These are phyloP conservation scores for Phyllotreta striolata DNA, from an alignment of 2,888 invertebrate genomes.

Conservation along the genomic window DNA sequence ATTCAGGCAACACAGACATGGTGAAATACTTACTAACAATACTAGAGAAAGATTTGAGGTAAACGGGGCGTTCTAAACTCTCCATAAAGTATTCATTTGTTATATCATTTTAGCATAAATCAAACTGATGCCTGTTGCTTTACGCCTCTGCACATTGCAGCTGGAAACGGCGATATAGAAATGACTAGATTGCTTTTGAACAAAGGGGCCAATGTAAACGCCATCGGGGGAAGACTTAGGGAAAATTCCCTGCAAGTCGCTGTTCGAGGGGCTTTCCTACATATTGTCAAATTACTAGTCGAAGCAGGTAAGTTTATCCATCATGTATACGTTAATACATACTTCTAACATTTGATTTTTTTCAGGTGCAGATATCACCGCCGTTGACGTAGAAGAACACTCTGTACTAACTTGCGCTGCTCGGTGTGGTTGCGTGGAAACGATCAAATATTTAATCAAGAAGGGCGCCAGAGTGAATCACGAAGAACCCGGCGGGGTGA, in stretches of 20 bases:
- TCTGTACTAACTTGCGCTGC: slow-evolving; percentile 63
- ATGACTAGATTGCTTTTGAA: slow-evolving; percentile 62
- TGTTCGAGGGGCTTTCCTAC: slow-evolving; percentile 54
- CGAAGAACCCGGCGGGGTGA: slow-evolving; percentile 75
- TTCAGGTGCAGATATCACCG: slow-evolving; percentile 69
- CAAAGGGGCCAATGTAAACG: slow-evolving; percentile 55
- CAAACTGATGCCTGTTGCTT: slow-evolving; percentile 71
- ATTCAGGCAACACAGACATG: slow-evolving; percentile 70
- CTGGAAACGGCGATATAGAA: slow-evolving; percentile 66
- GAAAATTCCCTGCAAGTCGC: slow-evolving; percentile 61
- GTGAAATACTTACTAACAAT: slow-evolving; percentile 62
- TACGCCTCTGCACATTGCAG: slow-evolving; percentile 75
- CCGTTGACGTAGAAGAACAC: slow-evolving; percentile 61
- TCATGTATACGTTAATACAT: too few species aligned
- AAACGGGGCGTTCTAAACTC: not conserved
- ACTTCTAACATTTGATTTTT: not conserved
- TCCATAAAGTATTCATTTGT: not conserved
- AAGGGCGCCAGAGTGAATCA: slow-evolving; percentile 71
- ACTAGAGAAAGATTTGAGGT: slow-evolving; percentile 59
- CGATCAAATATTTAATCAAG: slow-evolving; percentile 63
- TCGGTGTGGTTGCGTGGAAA: slow-evolving; percentile 57
- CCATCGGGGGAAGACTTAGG: slow-evolving; percentile 57
- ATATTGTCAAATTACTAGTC: slow-evolving; percentile 64
- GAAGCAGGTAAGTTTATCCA: slow-evolving; percentile 47
- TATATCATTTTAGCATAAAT: slow-evolving; percentile 66